A percentile compares a stretch with the other conserved stretches of the same genome.
Conservation (phyloP, 1,140 invertebrate species). For the Drosophila arizonae region DNA sequence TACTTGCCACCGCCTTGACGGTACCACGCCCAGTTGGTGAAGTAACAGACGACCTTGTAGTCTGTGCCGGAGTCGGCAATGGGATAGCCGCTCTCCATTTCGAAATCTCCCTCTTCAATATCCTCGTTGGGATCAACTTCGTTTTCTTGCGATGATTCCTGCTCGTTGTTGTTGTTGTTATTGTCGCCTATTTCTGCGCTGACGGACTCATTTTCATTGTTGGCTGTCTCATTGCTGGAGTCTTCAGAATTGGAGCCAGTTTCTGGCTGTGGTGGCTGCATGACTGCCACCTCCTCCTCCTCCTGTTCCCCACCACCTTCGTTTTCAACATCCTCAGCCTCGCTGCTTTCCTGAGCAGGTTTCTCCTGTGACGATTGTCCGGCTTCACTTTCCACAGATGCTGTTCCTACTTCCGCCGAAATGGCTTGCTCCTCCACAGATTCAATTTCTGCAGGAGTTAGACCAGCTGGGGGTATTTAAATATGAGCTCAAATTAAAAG, state of each 20-base stretch:
- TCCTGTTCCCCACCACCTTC: constrained; percentile 23
- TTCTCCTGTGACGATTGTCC: constrained; percentile 15
- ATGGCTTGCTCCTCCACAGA: constrained; percentile 55
- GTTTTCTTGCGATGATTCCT: constrained; percentile 47
- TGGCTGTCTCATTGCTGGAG: constrained; percentile 4
- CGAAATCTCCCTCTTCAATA: constrained; percentile 53
- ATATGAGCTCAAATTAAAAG: neutral
- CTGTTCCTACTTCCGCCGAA: constrained; percentile 39
- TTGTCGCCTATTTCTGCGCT: neutral
- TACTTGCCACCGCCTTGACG: constrained; percentile 91
- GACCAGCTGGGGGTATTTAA: constrained; percentile 49
- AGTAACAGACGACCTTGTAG: constrained; percentile 93
- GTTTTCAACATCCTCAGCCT: constrained; percentile 23
- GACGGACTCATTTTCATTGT: neutral
- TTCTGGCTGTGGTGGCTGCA: constrained; percentile 15
- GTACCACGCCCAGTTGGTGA: constrained; percentile 97
- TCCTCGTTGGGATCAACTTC: constrained; percentile 58
- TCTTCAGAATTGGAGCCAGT: constrained; percentile 13
- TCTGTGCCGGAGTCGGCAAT: constrained; percentile 57
- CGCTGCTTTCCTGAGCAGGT: constrained; percentile 11
- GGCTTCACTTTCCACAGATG: constrained; percentile 42
- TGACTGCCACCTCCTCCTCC: constrained; percentile 7
- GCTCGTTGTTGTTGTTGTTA: constrained; percentile 9
- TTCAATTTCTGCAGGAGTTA: constrained; percentile 44
- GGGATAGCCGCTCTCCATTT: constrained; percentile 27